Base-by-base conservation (phyloP, 2,888 invertebrate species). In the Agriotes lineatus region DNA sequence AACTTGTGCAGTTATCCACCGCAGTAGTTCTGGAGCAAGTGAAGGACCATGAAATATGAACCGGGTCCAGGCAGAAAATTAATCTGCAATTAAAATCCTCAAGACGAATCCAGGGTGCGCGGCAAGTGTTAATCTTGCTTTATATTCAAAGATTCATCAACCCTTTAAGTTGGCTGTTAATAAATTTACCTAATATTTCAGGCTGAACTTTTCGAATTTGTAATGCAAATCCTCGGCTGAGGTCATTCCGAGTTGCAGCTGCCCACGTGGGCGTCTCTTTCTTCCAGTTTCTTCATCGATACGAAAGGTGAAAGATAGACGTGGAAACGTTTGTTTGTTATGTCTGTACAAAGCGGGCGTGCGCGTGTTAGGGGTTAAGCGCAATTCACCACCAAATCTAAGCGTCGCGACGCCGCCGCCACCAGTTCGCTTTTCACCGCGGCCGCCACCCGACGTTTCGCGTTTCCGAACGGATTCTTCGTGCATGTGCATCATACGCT, bases 351-450 rank as follows among this genome's bases (percentile, higher is more conserved):
- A 44, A 48, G 35, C 44, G 64, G 44, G 64, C 57, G 44, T 64
- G 64, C 64, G 64, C 64, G 64, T 50, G 44, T 57, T 50, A 45
- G 42, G 52, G 56, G 64, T 64, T 64, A 56, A 48, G 64, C 57
- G 45, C 42, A 57, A 64, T 64, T 64, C 56, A 58, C 64, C 45
- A 64, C 45, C 45, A 64, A 57, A 57, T 57, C 56, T 57, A 45
- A 58, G 64, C 64, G 64, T 57, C 64, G 64, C 56, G 64, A 64
- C 64, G 64, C 48, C 48, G 56, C 42, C 39, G 22, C 30, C 57
- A 30, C 12, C n/a, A 64, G 64, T 64, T 57, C 48, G 56, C 45
- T 57, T 58, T 64, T 64, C 12, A 9, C 2, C 64, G 64, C 56
- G 25, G 45, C 25, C 18, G 22, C n/a, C 35, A 39, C 39, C 25